Conservation (phyloP, 2,888 invertebrate species). For the Apeira syringaria region DNA sequence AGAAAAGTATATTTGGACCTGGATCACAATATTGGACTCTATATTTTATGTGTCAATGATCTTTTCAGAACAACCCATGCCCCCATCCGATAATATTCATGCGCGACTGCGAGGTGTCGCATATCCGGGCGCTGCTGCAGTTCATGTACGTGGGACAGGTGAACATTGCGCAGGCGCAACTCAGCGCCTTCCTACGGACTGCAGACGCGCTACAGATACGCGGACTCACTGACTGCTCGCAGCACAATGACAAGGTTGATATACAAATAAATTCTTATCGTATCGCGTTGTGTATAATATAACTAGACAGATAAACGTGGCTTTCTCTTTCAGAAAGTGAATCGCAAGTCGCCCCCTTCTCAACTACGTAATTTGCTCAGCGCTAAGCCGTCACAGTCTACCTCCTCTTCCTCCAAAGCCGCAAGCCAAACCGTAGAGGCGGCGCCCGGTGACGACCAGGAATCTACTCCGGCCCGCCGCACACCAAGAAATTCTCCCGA, state of each 20-base stretch:
- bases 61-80: conserved; percentile 91
- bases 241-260: conserved; percentile 77
- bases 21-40: not conserved
- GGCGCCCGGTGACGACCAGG: conserved; percentile 72
- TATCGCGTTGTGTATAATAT: no score
- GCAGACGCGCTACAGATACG: conserved; percentile 91
- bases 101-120: conserved; percentile 91
- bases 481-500: conserved; percentile 81
- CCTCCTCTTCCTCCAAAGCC: conserved; percentile 81
- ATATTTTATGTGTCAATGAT: not conserved
- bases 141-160: conserved; percentile 95
- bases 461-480: conserved; percentile 72
- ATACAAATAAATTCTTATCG: not conserved
- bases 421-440: conserved; percentile 81
- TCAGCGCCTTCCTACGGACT: conserved; percentile 89
- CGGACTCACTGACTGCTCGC: conserved; percentile 88
- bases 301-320: not conserved
- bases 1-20: no score
- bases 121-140: conserved; percentile 90
- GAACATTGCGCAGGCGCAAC: conserved; percentile 90
- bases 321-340: conserved; percentile 69
- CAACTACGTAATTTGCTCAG: conserved; percentile 83
- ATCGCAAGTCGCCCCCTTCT: conserved; percentile 80
- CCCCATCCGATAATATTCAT: conserved; percentile 94
- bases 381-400: conserved; percentile 80